Base-by-base conservation (phyloP, 2,888 invertebrate species). In the Hoplodrina ambigua region DNA sequence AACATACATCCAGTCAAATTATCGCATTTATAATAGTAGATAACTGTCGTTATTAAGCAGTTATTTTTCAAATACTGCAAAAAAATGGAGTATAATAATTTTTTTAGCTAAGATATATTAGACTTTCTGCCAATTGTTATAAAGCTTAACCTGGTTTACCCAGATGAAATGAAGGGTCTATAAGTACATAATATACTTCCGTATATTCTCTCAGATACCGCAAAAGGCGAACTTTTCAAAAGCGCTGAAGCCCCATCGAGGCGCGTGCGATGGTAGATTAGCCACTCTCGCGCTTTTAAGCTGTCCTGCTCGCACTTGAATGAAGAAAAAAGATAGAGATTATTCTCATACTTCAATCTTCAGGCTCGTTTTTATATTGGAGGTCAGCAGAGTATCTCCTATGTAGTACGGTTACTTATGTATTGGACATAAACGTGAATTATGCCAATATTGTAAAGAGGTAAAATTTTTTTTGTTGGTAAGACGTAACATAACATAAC, bases 251-350 rank as follows among this genome's bases (percentile, higher is more conserved):
- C 56, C 61, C 76, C 83, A 77, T 81, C 58, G 75, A 71, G 62
- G 58, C 13, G 33, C 63, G 63, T 72, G 55, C 78, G 85, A 83
- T 86, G 78, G 53, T 78, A 84, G 85, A 85, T 86, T 85, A 86
- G 80, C 78, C 85, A 84, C 75, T 83, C 84, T 59, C 75, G 82
- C 86, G 78, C 82, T 71, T 75, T 78, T 66, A 52, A 15, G 46
- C 33, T 30, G 20, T 75, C 57, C 54, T 17, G 13, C 64, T 75
- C 63, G 17, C 52, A 54, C 73, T 69, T 58, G 11, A 61, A 49
- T 1, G 30, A 61, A 25, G 11, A n/a, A 67, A 57, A 79, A 61
- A 79, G 74, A 67, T 50, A 52, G 25, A 33, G 52, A 37, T 65
- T 44, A 62, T 66, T 57, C 33, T 25, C 33, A 11, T 63, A 53